Evolutionary conservation across 2,113 vertebrate species (phyloP).

Genomic region (Delphinapterus leucas): DNA sequence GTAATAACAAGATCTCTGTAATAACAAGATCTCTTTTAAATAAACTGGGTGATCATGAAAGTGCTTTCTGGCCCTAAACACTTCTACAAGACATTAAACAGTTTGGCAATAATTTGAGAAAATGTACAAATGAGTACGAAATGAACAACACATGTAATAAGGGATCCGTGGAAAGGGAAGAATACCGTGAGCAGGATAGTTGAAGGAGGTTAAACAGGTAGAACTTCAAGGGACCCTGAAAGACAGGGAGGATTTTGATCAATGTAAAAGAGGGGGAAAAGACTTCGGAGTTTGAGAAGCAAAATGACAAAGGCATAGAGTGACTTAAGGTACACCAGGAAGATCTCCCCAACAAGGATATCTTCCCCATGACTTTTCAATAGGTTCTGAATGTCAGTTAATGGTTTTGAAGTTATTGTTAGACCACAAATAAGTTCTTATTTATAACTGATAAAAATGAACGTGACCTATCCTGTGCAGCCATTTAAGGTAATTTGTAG

Average conservation of each 20-base stretch:
- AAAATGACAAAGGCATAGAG: background rate
- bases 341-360: background rate
- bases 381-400: background rate
- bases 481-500: background rate
- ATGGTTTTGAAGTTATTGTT: background rate
- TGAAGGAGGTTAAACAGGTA: background rate
- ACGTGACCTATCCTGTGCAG: background rate
- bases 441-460: background rate
- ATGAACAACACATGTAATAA: background rate
- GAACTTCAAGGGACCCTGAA: background rate
- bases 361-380: background rate
- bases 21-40: background rate
- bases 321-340: background rate
- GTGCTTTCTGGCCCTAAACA: background rate
- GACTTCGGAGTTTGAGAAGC: background rate
- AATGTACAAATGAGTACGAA: background rate
- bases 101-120: background rate
- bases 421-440: background rate
- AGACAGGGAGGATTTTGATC: background rate
- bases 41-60: background rate
- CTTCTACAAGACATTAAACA: background rate
- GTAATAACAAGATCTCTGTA: background rate
- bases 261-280: background rate
- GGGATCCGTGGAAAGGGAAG: background rate
- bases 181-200: background rate